Conservation (phyloP, 2,797 vertebrate species). For the Lemur catta region DNA sequence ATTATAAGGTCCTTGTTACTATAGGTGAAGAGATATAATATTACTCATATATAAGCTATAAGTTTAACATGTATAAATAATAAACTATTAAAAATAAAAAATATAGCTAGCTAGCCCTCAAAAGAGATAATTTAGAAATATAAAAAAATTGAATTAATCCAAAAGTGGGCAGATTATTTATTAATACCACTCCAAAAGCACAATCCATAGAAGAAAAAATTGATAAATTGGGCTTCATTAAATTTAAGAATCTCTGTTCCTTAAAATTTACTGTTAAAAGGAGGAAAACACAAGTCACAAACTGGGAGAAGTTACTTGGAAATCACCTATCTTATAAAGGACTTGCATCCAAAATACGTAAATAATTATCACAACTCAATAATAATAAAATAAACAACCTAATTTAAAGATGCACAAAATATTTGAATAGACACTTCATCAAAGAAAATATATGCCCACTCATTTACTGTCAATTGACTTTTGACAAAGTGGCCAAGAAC, state of each 20-base stretch:
- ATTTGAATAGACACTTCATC: background rate
- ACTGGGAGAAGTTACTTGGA: background rate
- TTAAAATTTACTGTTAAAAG: background rate
- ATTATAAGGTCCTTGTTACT: background rate
- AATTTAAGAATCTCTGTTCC: background rate
- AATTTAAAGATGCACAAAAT: background rate
- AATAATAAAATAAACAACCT: background rate
- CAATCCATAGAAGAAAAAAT: background rate
- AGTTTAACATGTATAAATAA: background rate
- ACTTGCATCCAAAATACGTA: background rate
- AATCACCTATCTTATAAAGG: background rate
- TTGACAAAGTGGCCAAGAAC: background rate
- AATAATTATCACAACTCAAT: background rate
- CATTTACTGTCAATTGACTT: background rate
- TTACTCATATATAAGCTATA: background rate
- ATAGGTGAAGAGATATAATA: background rate
- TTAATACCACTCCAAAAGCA: background rate
- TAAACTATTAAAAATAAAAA: background rate
- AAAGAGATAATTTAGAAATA: background rate
- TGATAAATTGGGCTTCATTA: background rate
- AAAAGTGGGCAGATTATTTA: background rate
- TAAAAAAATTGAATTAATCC: background rate
- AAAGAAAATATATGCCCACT: background rate
- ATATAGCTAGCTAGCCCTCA: background rate
- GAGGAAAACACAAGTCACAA: background rate